phyloP scores from a whole-genome alignment of 1,140 invertebrate genomes.

The Oppia nitens region DNA sequence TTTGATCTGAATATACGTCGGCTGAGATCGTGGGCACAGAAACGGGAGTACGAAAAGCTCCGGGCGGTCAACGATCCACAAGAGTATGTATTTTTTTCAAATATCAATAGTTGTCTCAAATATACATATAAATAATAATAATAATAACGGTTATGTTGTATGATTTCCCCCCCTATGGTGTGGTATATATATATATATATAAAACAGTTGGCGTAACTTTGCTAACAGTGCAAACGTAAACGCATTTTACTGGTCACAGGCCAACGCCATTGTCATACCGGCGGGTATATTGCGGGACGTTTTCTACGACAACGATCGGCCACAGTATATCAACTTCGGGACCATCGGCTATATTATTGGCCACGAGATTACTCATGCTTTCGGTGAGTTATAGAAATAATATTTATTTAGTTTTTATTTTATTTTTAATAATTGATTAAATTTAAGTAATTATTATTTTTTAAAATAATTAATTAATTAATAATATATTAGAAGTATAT shows the following conservation, averaged over 20 bases:
- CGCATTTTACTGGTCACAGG: constrained; percentile 60
- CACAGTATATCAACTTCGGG: constrained; percentile 44
- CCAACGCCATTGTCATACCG: constrained; percentile 72
- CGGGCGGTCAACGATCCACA: constrained; percentile 59
- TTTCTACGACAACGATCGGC: constrained; percentile 63
- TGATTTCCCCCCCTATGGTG: too few relatives aligned
- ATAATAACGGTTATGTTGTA: too few relatives aligned
- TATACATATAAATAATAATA: too few relatives aligned
- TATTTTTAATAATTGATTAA: too few relatives aligned
- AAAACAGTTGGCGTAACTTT: constrained; percentile 45
- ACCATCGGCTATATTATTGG: constrained; percentile 24
- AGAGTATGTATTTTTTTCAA: constrained; percentile 30
- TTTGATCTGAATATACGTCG: constrained; percentile 42
- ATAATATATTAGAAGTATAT: too few relatives aligned
- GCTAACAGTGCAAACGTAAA: constrained; percentile 58
- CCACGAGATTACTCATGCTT: constrained; percentile 33
- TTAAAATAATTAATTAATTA: too few relatives aligned
- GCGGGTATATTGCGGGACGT: constrained; percentile 76
- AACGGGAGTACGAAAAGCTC: constrained; percentile 54
- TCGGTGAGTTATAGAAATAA: constrained; percentile 35
- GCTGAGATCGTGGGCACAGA: constrained; percentile 49
- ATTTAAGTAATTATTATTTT: too few relatives aligned
- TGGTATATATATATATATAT: background rate
- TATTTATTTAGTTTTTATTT: too few relatives aligned
- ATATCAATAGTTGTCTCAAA: constrained; percentile 1